Evolutionary conservation across 1,140 invertebrate genomes (phyloP), one percentile per base, ranked within the genome.

Genomic region (Heliconius hermathena): DNA sequence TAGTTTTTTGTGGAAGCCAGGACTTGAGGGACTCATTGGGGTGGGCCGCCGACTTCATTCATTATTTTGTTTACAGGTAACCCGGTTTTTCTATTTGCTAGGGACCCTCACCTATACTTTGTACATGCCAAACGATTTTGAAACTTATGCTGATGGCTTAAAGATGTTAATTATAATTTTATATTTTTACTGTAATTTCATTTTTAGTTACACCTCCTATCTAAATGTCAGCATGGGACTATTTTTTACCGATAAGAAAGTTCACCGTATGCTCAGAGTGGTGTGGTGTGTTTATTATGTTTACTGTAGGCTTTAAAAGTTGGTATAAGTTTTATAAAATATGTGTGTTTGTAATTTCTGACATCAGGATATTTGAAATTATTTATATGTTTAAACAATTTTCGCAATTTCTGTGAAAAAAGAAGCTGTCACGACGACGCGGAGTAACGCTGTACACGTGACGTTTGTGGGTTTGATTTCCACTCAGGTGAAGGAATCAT

Each of bases 11-110:
- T 11, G n/a, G n/a, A 9, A 29, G 33, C 49, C 5, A 20, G 22
- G n/a, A n/a, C 77, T 46, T 60, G 16, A 52, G 77, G 77, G 77
- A 74, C 36, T 74, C 72, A 78, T 78, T 70, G 73, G 49, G 18
- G 72, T 78, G 16, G 22, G 8, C 26, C 26, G 26, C 60, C 33
- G 49, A 46, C 52, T 79, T 33, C 73, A 79, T 79, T 79, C 70
- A 74, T 79, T 79, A 79, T 79, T 79, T 74, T 66, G 73, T 71
- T 74, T 70, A 74, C 77, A 71, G 73, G 77, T 79, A 74, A 79
- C 52, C 22, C 72, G n/a, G 73, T 74, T 74, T 66, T 60, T 60
- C 38, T 79, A 74, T 79, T 79, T 79, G 73, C 52, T 74, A 26
- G 54, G 71, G 49, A 38, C 54, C 18, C 11, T 66, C 16, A 66